Conservation (phyloP, 2,113 vertebrate species). For the Bagarius yarrelli region DNA sequence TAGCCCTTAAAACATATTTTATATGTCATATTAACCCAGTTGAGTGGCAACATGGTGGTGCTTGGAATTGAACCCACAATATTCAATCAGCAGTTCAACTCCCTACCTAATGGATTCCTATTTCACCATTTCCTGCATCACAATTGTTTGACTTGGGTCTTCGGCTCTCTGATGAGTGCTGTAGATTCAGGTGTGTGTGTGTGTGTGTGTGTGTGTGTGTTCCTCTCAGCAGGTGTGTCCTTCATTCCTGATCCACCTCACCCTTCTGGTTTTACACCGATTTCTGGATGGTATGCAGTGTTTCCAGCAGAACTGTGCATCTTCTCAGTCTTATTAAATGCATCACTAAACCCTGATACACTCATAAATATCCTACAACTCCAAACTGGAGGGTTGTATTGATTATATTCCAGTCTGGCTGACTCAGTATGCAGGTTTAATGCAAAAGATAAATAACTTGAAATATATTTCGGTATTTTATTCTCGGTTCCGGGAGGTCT, state of each 20-base stretch:
- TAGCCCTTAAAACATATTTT: no score
- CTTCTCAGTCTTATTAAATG: background rate
- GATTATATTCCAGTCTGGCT: background rate
- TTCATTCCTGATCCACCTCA: conserved; percentile 14
- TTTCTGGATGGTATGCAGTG: background rate
- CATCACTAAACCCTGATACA: background rate
- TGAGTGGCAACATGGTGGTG: no score
- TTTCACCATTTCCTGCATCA: no score
- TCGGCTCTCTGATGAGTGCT: background rate
- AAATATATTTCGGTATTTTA: no score
- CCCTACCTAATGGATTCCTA: no score
- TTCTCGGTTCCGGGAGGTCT: no score
- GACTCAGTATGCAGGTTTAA: background rate
- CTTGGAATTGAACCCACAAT: no score
- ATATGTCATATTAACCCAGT: no score
- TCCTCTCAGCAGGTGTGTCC: conserved; percentile 18
- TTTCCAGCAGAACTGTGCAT: background rate
- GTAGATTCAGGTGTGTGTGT: background rate
- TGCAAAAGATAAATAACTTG: background rate
- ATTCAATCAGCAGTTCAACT: no score
- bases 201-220: background rate
- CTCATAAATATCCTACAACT: background rate
- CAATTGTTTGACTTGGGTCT: background rate
- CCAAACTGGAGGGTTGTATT: background rate
- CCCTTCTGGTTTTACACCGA: conserved; percentile 9